A percentile compares a stretch with the other conserved stretches of the same genome.
Evolutionary conservation across 2,113 vertebrate genomes (phyloP).

Genomic region (Buteo buteo): DNA sequence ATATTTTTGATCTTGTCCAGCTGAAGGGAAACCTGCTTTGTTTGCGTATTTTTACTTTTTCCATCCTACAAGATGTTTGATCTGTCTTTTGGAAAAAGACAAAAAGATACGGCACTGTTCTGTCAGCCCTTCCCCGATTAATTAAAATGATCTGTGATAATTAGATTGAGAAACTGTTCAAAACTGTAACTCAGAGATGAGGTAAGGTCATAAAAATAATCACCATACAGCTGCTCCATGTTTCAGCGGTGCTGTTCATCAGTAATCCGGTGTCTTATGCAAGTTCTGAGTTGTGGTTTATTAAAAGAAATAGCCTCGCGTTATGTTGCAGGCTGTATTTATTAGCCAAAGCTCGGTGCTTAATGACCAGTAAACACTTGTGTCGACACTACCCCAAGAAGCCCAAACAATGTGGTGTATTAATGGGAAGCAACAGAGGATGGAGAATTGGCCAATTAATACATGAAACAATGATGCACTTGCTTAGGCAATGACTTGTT

Average conservation of each 20-base stretch:
- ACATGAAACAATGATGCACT: not conserved
- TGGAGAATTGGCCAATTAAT: not conserved
- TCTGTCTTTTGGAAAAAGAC: not conserved
- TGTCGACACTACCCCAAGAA: rapidly evolving
- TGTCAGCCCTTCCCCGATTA: not conserved
- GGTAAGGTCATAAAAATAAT: not conserved
- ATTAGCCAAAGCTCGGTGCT: not conserved
- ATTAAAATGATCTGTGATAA: not conserved
- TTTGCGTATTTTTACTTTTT: not conserved
- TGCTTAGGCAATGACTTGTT: not conserved
- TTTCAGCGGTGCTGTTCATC: not conserved
- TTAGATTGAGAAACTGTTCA: not conserved
- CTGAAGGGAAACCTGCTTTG: not conserved
- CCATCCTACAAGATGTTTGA: not conserved
- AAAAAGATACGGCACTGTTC: not conserved
- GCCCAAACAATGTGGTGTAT: not conserved
- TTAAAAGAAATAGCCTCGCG: rapidly evolving
- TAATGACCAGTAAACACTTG: not conserved
- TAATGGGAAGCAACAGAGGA: not conserved
- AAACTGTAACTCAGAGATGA: not conserved
- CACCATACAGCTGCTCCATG: not conserved
- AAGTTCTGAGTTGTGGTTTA: not conserved
- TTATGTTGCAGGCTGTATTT: not conserved
- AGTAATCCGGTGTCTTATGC: not conserved
- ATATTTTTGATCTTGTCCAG: not conserved